Conservation (phyloP, 2,113 vertebrate species). For the Corythornis cristatus region DNA sequence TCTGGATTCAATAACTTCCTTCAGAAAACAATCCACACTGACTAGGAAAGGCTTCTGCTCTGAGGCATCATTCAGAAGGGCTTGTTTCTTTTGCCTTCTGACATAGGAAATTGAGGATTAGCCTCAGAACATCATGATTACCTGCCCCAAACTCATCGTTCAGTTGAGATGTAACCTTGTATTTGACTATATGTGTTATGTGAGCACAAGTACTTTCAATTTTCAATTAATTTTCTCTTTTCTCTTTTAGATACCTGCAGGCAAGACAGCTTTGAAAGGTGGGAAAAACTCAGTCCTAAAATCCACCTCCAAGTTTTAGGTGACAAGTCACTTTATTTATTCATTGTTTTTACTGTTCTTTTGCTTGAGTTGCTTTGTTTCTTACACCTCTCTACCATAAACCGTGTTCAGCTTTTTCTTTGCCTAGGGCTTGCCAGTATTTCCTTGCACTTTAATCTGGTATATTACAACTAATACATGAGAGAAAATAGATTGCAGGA, state of each 20-base stretch:
- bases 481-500: background rate
- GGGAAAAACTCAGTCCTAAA: background rate
- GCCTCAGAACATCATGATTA: background rate
- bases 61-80: background rate
- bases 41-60: background rate
- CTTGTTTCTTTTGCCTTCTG: background rate
- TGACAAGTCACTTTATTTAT: background rate
- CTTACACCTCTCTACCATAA: background rate
- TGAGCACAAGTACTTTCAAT: background rate
- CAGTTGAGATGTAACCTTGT: background rate
- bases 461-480: background rate
- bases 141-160: background rate
- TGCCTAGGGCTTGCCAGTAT: background rate
- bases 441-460: background rate
- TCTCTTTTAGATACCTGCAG: background rate
- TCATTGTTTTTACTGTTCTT: background rate
- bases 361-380: background rate
- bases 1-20: background rate
- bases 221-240: background rate
- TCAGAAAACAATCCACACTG: background rate
- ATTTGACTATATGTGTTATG: background rate
- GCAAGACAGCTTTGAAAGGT: background rate
- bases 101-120: background rate
- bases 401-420: background rate
- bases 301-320: background rate